Evolutionary conservation across 2,797 vertebrate genomes (phyloP), one percentile per base, ranked within the genome.

Genomic region (Peromyscus attwateri): DNA sequence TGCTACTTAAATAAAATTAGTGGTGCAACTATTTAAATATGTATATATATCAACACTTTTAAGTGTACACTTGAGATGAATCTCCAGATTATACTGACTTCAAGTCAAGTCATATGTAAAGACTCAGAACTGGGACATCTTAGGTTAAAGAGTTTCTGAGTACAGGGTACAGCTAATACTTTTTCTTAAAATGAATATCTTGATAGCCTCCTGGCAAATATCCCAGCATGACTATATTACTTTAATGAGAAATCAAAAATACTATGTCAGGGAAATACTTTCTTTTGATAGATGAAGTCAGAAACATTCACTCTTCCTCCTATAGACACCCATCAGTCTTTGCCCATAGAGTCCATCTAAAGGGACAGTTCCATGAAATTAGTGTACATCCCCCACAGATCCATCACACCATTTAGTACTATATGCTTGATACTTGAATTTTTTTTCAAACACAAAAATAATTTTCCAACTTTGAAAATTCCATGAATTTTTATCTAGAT

Each of bases 381-480:
- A 8, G 27, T 94, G 66, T 13, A 85, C 6, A 85, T 79, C 23
- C 75, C 75, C 31, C 70, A 1, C 16, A 91, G 85, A 55, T 12
- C 19, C 17, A 62, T 81, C 68, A 83, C n/a, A 34, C 27, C 91
- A 80, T 84, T 76, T 92, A 66, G 10, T 94, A 68, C 11, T 85
- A 25, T 27, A 34, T 62, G 64, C 0, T 57, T 77, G n/a, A 83
- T 19, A 81, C 6, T 16, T 84, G 10, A n/a, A 55, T 85, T 88
- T 94, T 79, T 68, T 68, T 82, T 43, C 62, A 89, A 92, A 94
- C 11, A 80, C 23, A 80, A 95, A 96, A 92, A 76, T 75, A 40
- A 93, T 46, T 88, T 94, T 92, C 83, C 55, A 90, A 95, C 62
- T 80, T 46, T 87, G 31, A 91, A 96, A 96, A 70, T 71, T 68